Evolutionary conservation across 2,113 vertebrate species (phyloP).

Genomic region (Crotophaga sulcirostris): DNA sequence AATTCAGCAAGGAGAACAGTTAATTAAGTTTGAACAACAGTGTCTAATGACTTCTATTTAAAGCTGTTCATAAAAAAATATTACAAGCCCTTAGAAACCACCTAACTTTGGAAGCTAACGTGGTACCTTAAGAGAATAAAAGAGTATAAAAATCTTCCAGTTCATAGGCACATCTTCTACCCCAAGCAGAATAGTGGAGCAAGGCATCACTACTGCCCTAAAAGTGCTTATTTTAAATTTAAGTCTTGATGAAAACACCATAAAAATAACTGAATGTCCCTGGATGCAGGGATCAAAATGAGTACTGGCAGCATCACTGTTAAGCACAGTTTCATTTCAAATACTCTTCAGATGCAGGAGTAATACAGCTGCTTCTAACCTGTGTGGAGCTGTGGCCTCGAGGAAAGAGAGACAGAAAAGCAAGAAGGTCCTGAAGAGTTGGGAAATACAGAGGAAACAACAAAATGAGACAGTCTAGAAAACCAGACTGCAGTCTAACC

Average conservation of each 20-base stretch:
- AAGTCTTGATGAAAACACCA: not conserved
- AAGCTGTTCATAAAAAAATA: conserved; percentile 50
- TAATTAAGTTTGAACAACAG: conserved; percentile 69
- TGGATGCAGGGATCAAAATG: not conserved
- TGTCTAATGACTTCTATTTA: conserved; percentile 62
- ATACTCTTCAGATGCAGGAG: not conserved
- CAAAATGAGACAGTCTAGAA: not conserved
- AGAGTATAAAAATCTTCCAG: not conserved
- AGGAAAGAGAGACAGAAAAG: not conserved
- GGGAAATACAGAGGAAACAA: not conserved
- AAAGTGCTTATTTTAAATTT: not conserved
- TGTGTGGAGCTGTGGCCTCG: not conserved
- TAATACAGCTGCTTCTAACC: not conserved
- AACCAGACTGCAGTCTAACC: not conserved
- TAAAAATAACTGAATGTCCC: not conserved
- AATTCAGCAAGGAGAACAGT: conserved; percentile 60
- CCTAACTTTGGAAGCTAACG: not conserved
- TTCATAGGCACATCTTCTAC: not conserved
- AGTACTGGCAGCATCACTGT: not conserved
- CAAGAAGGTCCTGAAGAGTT: not conserved
- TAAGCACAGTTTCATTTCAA: not conserved
- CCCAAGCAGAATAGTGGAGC: not conserved
- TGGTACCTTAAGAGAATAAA: not conserved
- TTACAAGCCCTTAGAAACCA: not conserved
- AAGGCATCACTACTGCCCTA: not conserved